phyloP scores from a whole-genome alignment of 2,888 invertebrate genomes.

The Papilio demoleus region DNA sequence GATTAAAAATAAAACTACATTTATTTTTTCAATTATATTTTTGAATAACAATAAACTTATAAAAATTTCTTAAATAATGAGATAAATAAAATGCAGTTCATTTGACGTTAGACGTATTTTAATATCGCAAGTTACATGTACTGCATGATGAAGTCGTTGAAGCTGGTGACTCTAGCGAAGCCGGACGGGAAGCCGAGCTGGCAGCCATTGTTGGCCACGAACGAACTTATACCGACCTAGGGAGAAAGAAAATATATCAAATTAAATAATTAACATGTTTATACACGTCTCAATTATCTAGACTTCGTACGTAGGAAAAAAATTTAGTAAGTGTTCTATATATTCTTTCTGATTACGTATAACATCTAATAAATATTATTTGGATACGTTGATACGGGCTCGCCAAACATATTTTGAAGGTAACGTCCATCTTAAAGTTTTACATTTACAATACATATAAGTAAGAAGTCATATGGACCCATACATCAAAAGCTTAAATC shows the following conservation, averaged over 20 bases:
- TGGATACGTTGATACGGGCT: too few species aligned
- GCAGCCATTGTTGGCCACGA: slow-evolving; percentile 48
- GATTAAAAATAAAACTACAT: neutral
- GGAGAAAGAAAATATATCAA: slow-evolving; percentile 9
- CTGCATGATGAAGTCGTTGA: slow-evolving; percentile 46
- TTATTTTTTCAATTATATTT: neutral
- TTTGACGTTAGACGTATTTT: neutral
- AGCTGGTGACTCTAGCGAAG: slow-evolving; percentile 51
- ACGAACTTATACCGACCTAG: slow-evolving; percentile 52
- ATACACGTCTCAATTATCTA: too few species aligned
- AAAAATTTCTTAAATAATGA: slow-evolving; percentile 30
- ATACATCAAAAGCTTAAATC: too few species aligned
- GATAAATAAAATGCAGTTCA: slow-evolving; percentile 27
- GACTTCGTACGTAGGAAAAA: too few species aligned
- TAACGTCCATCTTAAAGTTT: too few species aligned
- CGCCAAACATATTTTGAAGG: too few species aligned
- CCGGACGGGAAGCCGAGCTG: slow-evolving; percentile 50
- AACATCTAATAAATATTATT: too few species aligned
- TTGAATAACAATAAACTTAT: slow-evolving; percentile 3
- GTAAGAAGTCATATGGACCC: too few species aligned
- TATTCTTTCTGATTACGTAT: too few species aligned
- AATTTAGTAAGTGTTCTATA: too few species aligned
- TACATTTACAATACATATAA: too few species aligned
- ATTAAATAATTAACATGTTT: too few species aligned
- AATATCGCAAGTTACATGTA: slow-evolving; percentile 35